Evolutionary conservation across 1,140 invertebrate species (phyloP), one percentile per base, ranked within the genome.

Genomic region (Lepidurus arcticus): DNA sequence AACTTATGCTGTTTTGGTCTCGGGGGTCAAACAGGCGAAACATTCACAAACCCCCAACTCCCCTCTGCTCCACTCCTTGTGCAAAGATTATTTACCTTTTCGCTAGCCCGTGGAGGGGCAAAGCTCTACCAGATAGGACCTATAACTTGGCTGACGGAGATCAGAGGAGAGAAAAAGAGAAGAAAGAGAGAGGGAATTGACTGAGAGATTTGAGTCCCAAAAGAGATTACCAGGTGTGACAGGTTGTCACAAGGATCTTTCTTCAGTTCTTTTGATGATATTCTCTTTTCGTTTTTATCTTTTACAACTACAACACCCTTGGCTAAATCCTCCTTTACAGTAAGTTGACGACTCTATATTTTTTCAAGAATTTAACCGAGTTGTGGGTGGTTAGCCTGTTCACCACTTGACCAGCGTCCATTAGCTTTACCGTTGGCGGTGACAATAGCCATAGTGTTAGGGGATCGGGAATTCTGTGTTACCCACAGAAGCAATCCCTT

Each of bases 1-100:
- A 65, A 65, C 53, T 65, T 65, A 65, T 65, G 53, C 53, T 65
- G 53, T 65, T 65, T 65, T 65, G 53, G 53, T 65, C 53, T 65
- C 13, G 13, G 53, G 53, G 53, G 53, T 65, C 53, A 65, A 65
- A 65, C 53, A 65, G 53, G 53, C 53, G 53, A 65, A 65, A 65
- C 53, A 65, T 13, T 65, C 6, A n/a, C 53, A 13, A n/a, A 65
- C 53, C 53, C 53, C 7, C 53, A 4, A 7, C 34, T 65, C 53
- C 53, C 53, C 13, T 21, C 16, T 65, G 13, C 53, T 65, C 13
- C 53, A 13, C 53, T 65, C 13, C 53, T 21, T 21, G 21, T 65
- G 53, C 53, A 7, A 7, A 65, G 53, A 16, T 65, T 65, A 65
- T 65, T 65, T 65, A 65, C 53, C 53, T 5, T n/a, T 16, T 65